Conservation (phyloP, 2,797 vertebrate species). For the Hydrolagus colliei region DNA sequence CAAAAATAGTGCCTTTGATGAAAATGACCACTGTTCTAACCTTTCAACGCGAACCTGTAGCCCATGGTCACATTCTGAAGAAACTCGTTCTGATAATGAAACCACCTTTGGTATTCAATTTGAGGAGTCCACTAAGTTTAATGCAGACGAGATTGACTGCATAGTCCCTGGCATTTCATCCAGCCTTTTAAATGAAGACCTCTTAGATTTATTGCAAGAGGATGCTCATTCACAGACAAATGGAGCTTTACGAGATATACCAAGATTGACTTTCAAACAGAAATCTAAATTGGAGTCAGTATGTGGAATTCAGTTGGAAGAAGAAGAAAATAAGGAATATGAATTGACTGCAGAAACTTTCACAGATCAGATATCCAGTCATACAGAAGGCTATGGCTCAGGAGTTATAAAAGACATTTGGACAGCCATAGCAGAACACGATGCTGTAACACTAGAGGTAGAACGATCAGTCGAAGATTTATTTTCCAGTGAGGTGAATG, state of each 20-base stretch:
- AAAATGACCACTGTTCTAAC: conserved; percentile 99
- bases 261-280: conserved; percentile 76
- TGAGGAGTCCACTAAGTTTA: conserved; percentile 78
- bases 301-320: conserved; percentile 92
- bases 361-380: conserved; percentile 70
- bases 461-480: conserved; percentile 69
- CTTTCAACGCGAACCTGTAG: conserved; percentile 98
- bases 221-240: conserved; percentile 70
- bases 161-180: conserved; percentile 81
- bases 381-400: conserved; percentile 84
- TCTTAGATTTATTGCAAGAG: conserved; percentile 86
- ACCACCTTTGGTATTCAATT: conserved; percentile 65
- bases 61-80: conserved; percentile 98
- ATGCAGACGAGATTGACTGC: conserved; percentile 76
- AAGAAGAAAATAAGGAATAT: conserved; percentile 73
- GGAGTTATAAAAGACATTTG: conserved; percentile 98
- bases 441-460: conserved; percentile 59
- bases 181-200: conserved; percentile 85
- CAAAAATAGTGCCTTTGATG: conserved; percentile 99
- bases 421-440: conserved; percentile 76
- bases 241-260: conserved; percentile 64
- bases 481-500: conserved; percentile 70
- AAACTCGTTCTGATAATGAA: conserved; percentile 95
- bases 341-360: conserved; percentile 69
- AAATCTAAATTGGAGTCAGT: conserved; percentile 97